Percentiles rank a stretch among this genome's conserved stretches.
Evolutionary conservation across 2,113 vertebrate genomes (phyloP).

Genomic region (Cyprinodon brontotheroides): DNA sequence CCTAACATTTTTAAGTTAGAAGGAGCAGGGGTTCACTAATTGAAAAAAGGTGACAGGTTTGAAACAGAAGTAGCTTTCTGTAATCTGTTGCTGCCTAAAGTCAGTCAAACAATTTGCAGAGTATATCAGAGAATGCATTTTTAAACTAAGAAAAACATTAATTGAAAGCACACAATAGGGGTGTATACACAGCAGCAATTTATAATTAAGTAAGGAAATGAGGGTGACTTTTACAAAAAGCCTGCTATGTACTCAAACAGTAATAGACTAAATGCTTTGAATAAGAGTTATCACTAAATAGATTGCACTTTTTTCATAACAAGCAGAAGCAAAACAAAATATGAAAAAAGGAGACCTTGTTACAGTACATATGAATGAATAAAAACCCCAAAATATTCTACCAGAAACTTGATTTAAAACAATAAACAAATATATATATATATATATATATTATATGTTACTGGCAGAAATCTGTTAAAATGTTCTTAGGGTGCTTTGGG

Average conservation of each 20-base stretch:
- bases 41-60: not conserved
- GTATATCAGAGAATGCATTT: not conserved
- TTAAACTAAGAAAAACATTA: not conserved
- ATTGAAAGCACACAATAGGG: not conserved
- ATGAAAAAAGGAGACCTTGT: not conserved
- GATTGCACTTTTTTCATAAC: not conserved
- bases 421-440: not conserved
- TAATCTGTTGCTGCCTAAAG: not conserved
- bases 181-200: not conserved
- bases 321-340: not conserved
- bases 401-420: not conserved
- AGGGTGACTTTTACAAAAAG: conserved; percentile 8
- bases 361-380: not conserved
- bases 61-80: not conserved
- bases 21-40: not conserved
- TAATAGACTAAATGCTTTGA: conserved; percentile 20
- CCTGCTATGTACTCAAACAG: not conserved
- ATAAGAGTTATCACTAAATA: not conserved
- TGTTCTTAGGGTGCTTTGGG: not conserved
- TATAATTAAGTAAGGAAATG: not conserved
- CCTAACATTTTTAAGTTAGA: not conserved
- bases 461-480: not conserved
- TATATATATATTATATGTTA: not conserved
- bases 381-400: not conserved
- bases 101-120: not conserved